Conservation (phyloP, 2,797 vertebrate species). For the Peromyscus melanophrys region DNA sequence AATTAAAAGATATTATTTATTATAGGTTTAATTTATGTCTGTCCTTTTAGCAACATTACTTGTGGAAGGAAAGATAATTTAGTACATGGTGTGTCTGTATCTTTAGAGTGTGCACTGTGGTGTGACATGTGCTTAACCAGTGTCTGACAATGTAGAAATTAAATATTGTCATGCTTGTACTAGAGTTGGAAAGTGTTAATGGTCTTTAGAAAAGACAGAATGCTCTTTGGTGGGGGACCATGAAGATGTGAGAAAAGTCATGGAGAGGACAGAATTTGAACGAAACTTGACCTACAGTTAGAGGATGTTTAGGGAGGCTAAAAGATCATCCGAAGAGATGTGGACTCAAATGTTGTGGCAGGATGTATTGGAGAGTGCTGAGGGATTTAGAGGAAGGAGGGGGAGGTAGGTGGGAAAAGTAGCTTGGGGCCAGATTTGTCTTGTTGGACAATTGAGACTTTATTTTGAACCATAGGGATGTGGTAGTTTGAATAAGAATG, state of each 20-base stretch:
- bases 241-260: constrained; percentile 4
- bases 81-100: background rate
- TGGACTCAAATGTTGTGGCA: background rate
- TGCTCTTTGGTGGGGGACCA: background rate
- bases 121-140: background rate
- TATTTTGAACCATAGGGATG: background rate
- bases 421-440: background rate
- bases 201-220: constrained; percentile 29
- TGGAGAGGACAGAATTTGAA: background rate
- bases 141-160: background rate
- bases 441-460: background rate
- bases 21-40: constrained; percentile 21
- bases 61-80: constrained; percentile 48
- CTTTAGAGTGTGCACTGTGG: background rate
- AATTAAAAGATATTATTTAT: constrained; percentile 42
- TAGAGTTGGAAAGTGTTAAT: constrained; percentile 12
- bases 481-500: background rate
- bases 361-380: background rate
- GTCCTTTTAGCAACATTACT: background rate
- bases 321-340: background rate
- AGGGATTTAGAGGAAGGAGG: constrained; percentile 17
- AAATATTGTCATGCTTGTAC: background rate
- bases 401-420: background rate
- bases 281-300: constrained; percentile 9
- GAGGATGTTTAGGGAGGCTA: background rate